Evolutionary conservation across 2,113 vertebrate species (phyloP).

Genomic region (Tichodroma muraria): DNA sequence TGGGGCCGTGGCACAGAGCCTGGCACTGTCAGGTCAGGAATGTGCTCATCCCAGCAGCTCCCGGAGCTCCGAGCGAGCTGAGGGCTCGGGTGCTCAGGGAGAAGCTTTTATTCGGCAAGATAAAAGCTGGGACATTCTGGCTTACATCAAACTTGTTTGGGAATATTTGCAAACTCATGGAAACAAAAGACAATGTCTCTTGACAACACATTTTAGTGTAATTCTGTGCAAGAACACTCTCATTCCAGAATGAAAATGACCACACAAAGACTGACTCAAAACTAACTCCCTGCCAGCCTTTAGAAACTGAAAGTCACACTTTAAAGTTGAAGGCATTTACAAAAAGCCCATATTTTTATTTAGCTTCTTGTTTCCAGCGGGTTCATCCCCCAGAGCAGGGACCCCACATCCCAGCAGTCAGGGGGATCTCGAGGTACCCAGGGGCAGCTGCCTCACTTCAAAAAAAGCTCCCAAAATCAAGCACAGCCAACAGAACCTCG

Average conservation of each 20-base stretch:
- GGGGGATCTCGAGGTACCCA: neutral
- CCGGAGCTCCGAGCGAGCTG: neutral
- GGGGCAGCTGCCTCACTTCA: neutral
- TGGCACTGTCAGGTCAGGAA: neutral
- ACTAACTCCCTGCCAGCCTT: neutral
- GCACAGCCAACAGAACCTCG: neutral
- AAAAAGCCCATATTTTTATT: neutral
- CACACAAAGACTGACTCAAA: conserved; percentile 55
- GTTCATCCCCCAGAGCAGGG: neutral
- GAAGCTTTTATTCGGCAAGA: neutral
- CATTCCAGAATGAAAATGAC: conserved; percentile 38
- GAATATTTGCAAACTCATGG: conserved; percentile 35
- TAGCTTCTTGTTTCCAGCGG: neutral
- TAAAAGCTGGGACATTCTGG: conserved; percentile 4
- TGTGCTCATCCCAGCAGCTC: neutral
- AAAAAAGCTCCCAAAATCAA: neutral
- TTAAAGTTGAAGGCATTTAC: neutral
- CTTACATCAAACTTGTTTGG: conserved; percentile 38
- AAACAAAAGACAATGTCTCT: conserved; percentile 55
- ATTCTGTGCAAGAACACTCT: conserved; percentile 18
- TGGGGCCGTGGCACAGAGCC: neutral
- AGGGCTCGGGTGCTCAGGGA: neutral
- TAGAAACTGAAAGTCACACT: conserved; percentile 40
- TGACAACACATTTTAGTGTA: conserved; percentile 22
- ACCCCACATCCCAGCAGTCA: neutral